Evolutionary conservation across 2,113 vertebrate species (phyloP).

Genomic region (Platycercus adscitus): DNA sequence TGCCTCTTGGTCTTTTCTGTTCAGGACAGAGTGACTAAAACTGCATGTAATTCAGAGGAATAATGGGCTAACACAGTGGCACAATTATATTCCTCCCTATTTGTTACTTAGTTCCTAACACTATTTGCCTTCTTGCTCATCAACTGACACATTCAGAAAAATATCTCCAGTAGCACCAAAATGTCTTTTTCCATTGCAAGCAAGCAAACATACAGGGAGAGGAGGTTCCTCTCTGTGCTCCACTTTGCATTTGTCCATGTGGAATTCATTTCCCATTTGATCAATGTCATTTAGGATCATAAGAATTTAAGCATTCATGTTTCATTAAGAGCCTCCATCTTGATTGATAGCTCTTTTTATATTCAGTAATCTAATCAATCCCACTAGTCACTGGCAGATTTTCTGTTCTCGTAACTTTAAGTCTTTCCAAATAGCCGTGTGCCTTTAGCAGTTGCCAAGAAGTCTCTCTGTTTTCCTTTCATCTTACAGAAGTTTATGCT

Average conservation of each 20-base stretch:
- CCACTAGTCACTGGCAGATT: neutral
- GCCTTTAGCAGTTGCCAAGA: neutral
- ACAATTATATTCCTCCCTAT: constrained; percentile 22
- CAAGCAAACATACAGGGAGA: neutral
- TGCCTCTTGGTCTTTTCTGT: constrained; percentile 43
- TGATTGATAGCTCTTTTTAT: neutral
- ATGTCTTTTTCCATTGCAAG: neutral
- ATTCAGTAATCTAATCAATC: constrained; percentile 3
- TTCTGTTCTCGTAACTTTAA: neutral
- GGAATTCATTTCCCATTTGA: neutral
- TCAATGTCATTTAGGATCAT: neutral
- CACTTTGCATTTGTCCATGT: neutral
- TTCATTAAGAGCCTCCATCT: neutral
- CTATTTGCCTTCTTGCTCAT: constrained; percentile 10
- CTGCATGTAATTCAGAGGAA: constrained; percentile 11
- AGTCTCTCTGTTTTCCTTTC: neutral
- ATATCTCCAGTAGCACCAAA: neutral
- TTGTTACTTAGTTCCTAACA: constrained; percentile 16
- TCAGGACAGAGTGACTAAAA: constrained; percentile 3
- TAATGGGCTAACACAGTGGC: constrained; percentile 29
- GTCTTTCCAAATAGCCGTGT: neutral
- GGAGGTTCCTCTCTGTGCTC: neutral
- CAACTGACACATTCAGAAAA: neutral
- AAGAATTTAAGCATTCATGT: neutral
- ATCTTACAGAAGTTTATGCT: neutral